phyloP scores from a whole-genome alignment of 2,797 vertebrate genomes.

The Poeciliopsis paucimaculata region DNA sequence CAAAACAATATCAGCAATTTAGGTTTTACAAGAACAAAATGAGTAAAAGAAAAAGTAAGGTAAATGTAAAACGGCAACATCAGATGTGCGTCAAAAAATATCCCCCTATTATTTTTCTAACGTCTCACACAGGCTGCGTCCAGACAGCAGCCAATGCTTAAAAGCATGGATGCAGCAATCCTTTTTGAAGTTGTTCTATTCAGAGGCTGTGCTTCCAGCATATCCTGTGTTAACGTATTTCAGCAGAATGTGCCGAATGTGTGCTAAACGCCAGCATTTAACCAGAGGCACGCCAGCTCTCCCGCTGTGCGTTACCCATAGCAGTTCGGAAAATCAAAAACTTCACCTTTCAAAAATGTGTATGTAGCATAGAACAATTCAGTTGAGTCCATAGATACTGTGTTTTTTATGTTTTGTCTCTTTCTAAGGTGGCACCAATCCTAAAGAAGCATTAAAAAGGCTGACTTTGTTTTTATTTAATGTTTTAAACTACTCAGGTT shows the following conservation, averaged over 20 bases:
- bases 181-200: not conserved
- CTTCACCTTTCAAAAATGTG: not conserved
- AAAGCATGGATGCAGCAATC: not conserved
- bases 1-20: not conserved
- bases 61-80: not conserved
- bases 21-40: not conserved
- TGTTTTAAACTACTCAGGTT: not conserved
- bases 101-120: not conserved
- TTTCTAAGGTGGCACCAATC: not conserved
- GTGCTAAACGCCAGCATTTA: not conserved
- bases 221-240: not conserved
- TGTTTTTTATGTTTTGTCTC: not conserved
- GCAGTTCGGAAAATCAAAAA: not conserved
- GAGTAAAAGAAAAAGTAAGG: not conserved
- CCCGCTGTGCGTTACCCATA: not conserved
- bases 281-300: not conserved
- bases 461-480: not conserved
- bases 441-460: not conserved
- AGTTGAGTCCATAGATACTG: not conserved
- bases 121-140: not conserved
- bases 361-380: not conserved
- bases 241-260: not conserved
- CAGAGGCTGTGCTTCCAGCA: not conserved
- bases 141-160: not conserved
- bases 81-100: not conserved